These are phyloP conservation scores for Pararge aegeria DNA, from an alignment of 1,140 invertebrate genomes.

Conservation along the genomic window DNA sequence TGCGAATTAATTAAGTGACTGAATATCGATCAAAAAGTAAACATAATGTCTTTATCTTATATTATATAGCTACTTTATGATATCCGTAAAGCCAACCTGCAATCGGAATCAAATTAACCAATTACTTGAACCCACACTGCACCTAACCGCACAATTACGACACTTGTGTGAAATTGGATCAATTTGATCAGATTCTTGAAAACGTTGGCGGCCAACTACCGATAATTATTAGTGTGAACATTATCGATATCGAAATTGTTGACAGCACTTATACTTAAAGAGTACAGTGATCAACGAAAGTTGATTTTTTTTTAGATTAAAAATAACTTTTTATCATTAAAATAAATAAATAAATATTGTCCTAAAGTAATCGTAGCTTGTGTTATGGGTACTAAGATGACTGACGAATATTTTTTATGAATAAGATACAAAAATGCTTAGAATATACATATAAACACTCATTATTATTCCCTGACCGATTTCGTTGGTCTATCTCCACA, in stretches of 20 bases:
- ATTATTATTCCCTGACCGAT: too few relatives aligned
- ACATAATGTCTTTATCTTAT: slow-evolving; percentile 28
- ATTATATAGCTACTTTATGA: neutral
- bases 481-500: too few relatives aligned
- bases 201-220: slow-evolving; percentile 30
- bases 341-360: too few relatives aligned
- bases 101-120: slow-evolving; percentile 33
- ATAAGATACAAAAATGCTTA: too few relatives aligned
- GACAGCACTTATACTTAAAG: slow-evolving; percentile 6
- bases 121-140: slow-evolving; percentile 40
- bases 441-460: too few relatives aligned
- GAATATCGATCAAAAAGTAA: slow-evolving; percentile 24
- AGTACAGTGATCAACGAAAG: slow-evolving; percentile 1
- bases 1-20: slow-evolving; percentile 5
- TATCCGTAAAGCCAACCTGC: slow-evolving; percentile 27
- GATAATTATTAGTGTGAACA: slow-evolving; percentile 43
- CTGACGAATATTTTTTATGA: too few relatives aligned
- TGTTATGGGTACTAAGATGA: too few relatives aligned
- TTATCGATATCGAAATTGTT: slow-evolving; percentile 28
- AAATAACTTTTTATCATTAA: too few relatives aligned
- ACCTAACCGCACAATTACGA: slow-evolving; percentile 32
- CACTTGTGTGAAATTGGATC: slow-evolving; percentile 30
- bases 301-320: neutral
- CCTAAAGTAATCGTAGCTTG: too few relatives aligned
- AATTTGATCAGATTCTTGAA: slow-evolving; percentile 36